Base-by-base conservation (phyloP, 1,140 invertebrate genomes). In the Ylistrum balloti region DNA sequence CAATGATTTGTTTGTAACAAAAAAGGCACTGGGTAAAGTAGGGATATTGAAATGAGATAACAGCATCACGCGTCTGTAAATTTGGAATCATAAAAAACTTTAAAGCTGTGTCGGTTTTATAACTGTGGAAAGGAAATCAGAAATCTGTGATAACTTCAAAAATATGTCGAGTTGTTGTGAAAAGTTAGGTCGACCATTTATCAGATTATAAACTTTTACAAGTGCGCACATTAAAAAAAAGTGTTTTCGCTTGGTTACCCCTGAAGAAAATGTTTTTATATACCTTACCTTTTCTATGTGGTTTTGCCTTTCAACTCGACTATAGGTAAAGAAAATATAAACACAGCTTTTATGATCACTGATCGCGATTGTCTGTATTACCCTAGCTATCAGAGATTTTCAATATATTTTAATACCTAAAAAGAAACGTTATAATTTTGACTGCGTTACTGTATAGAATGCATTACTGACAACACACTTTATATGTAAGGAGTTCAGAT, bases 261-360 rank as follows among this genome's bases (percentile, higher is more conserved):
- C 56, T 74, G 56, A 74, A 74, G 56, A 74, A 74, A 74, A 74
- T 74, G 56, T 74, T 74, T 74, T 74, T 74, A 74, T 74, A 74
- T 74, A n/a, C 56, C n/a, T 7, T 74, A 28, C 9, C 56, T 74
- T 74, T 74, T 28, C 5, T 74, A 28, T n/a, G 56, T 74, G 13
- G 28, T 28, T 74, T 74, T 74, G 22, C 56, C n/a, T 74, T 74
- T 74, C 22, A 74, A 74, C 5, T 5, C n/a, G 56, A 74, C 1
- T 28, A 5, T 74, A 74, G 22, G 56, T 74, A 74, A 74, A 74
- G 56, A 74, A 5, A 74, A 74, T 5, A 5, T 28, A 74, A 74
- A 17, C 56, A 74, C 56, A n/a, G 22, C 5, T n/a, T 74, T 74
- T 74, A 74, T 74, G 56, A 74, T n/a, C 56, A 7, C 56, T 74